phyloP scores from a whole-genome alignment of 2,113 vertebrate genomes.

The Sciurus niger region DNA sequence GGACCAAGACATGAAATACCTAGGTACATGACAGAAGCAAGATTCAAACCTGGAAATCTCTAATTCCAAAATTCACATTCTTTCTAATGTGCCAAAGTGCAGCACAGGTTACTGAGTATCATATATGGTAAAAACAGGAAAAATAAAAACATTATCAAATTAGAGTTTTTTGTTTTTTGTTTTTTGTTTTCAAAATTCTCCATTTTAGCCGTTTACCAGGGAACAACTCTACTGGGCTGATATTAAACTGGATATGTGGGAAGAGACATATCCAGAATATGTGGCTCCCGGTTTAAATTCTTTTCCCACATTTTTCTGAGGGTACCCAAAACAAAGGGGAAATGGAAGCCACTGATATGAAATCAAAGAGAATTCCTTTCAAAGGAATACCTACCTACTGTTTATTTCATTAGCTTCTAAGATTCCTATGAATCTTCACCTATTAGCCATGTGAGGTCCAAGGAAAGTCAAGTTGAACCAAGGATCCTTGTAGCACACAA shows the following conservation, averaged over 20 bases:
- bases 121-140: background rate
- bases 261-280: background rate
- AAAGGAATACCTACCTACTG: background rate
- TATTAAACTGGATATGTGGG: background rate
- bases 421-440: background rate
- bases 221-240: background rate
- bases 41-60: background rate
- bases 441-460: background rate
- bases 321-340: background rate
- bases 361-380: background rate
- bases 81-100: background rate
- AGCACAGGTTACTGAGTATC: background rate
- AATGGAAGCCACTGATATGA: background rate
- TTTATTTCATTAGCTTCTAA: background rate
- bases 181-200: background rate
- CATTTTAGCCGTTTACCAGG: background rate
- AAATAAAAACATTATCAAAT: background rate
- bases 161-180: too few relatives aligned
- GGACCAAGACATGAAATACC: background rate
- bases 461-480: background rate
- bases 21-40: background rate
- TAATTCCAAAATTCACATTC: background rate
- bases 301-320: background rate
- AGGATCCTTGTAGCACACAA: background rate
- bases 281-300: background rate